These are phyloP conservation scores for Drosophila eugracilis DNA, from an alignment of 1,140 invertebrate genomes.

Conservation along the genomic window DNA sequence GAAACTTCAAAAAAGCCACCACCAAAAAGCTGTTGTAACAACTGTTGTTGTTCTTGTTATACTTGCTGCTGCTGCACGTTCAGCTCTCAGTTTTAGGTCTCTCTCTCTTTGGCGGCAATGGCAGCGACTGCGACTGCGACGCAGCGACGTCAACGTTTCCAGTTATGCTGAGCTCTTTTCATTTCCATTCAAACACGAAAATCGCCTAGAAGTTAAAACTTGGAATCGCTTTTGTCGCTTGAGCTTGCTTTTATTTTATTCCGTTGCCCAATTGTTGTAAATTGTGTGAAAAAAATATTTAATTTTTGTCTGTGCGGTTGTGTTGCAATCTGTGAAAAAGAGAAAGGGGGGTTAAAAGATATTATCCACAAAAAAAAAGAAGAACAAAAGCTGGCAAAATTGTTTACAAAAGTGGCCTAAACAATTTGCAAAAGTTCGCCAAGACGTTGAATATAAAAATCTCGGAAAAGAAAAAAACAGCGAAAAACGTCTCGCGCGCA, in stretches of 20 bases:
- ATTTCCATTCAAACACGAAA: constrained; percentile 80
- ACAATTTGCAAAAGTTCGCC: constrained; percentile 30
- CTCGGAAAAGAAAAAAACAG: constrained; percentile 33
- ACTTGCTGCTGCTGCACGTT: constrained; percentile 33
- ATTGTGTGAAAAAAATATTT: constrained; percentile 48
- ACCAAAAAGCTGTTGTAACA: constrained; percentile 68
- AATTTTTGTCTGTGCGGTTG: constrained; percentile 10
- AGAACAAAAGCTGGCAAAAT: constrained; percentile 5
- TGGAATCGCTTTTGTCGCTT: constrained; percentile 62
- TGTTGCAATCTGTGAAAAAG: constrained; percentile 18
- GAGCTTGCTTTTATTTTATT: constrained; percentile 51
- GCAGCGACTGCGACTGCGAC: constrained; percentile 16
- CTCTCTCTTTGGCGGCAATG: constrained; percentile 17
- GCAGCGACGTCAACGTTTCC: constrained; percentile 68
- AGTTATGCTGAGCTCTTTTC: constrained; percentile 82
- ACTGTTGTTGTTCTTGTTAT: constrained; percentile 38
- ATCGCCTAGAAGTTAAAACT: constrained; percentile 38
- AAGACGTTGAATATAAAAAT: constrained; percentile 22
- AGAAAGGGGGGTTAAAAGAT: background rate
- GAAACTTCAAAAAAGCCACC: constrained; percentile 73
- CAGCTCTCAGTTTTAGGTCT: constrained; percentile 15
- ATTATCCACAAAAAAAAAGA: background rate
- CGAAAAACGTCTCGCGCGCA: constrained; percentile 71
- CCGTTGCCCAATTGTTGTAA: constrained; percentile 42
- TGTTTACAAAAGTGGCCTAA: constrained; percentile 10